phyloP scores from a whole-genome alignment of 2,113 vertebrate species.

The Varanus komodoensis region DNA sequence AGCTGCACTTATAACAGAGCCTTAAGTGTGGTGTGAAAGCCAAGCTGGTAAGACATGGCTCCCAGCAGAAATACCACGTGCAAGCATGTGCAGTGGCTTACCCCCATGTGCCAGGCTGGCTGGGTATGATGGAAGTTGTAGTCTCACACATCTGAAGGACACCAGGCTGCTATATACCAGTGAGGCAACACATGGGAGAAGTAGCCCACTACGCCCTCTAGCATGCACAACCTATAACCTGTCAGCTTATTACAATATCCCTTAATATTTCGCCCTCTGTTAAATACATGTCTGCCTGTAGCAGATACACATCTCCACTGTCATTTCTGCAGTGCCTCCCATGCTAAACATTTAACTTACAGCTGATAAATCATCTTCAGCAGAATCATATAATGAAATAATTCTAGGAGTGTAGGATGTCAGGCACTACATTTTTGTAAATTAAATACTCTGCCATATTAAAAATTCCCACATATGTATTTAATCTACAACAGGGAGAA shows the following conservation, averaged over 20 bases:
- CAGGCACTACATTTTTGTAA: neutral
- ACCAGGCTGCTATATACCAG: neutral
- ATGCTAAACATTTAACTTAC: neutral
- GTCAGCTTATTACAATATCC: neutral
- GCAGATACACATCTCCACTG: neutral
- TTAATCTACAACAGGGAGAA: neutral
- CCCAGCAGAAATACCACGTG: neutral
- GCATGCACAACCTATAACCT: neutral
- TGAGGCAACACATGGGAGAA: neutral
- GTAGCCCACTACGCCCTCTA: neutral
- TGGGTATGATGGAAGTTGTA: too few species aligned
- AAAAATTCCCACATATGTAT: neutral
- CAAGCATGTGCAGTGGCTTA: neutral
- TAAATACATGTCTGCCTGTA: neutral
- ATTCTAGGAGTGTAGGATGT: neutral
- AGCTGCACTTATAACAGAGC: neutral
- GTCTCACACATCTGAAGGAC: too few species aligned
- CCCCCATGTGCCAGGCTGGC: too few species aligned
- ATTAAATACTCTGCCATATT: neutral
- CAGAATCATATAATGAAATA: neutral
- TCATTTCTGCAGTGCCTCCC: neutral
- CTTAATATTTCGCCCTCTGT: neutral
- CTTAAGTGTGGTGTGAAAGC: neutral
- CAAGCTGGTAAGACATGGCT: neutral
- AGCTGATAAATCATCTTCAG: neutral